These are phyloP conservation scores for Hirtodrosophila histrioides DNA, from an alignment of 2,888 invertebrate genomes.

Conservation along the genomic window DNA sequence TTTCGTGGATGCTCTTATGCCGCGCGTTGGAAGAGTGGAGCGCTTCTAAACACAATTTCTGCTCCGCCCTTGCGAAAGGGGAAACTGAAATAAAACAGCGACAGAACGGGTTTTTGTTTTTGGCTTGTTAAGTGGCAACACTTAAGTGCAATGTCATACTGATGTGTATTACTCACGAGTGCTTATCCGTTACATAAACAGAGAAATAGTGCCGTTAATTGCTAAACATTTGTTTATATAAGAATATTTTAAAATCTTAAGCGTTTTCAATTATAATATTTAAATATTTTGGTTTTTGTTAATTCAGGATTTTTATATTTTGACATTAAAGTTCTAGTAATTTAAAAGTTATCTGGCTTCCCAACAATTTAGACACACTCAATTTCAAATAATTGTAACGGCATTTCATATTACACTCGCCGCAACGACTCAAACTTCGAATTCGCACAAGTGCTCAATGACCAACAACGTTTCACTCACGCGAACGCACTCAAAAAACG, in stretches of 20 bases:
- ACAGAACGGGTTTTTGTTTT: conserved; percentile 49
- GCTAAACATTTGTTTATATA: background rate
- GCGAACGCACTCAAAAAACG: conserved; percentile 1
- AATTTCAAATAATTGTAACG: background rate
- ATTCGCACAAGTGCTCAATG: background rate
- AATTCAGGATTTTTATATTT: too few species aligned
- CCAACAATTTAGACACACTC: too few species aligned
- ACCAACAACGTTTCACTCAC: conserved; percentile 4
- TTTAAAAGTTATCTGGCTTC: too few species aligned
- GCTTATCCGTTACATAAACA: background rate
- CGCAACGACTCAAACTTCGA: conserved; percentile 14
- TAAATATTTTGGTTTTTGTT: too few species aligned
- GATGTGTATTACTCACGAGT: background rate
- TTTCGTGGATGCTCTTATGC: conserved; percentile 9
- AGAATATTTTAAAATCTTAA: too few species aligned
- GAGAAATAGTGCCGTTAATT: background rate
- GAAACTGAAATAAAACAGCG: conserved; percentile 18
- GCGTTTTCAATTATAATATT: too few species aligned
- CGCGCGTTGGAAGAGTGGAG: conserved; percentile 41
- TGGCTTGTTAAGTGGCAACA: conserved; percentile 7
- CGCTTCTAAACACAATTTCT: conserved; percentile 34
- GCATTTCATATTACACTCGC: conserved; percentile 8
- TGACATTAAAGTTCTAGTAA: background rate
- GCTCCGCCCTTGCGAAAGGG: conserved; percentile 55
- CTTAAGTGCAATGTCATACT: conserved; percentile 1